Percentiles rank a stretch among this genome's conserved stretches.
Evolutionary conservation across 2,888 invertebrate species (phyloP).

Genomic region (Actias luna): DNA sequence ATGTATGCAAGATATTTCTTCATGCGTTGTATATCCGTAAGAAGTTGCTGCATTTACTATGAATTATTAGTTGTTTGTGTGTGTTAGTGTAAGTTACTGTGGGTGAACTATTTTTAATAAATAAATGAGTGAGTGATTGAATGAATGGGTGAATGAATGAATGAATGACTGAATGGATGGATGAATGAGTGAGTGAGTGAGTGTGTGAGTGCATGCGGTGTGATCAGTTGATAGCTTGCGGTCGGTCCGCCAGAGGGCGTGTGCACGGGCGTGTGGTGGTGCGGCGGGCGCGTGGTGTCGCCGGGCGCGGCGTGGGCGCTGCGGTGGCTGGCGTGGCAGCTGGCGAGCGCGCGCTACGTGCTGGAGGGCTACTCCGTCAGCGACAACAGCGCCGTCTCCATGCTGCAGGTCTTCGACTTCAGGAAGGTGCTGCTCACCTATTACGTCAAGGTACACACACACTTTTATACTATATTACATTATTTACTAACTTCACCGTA

Average conservation of each 20-base stretch:
- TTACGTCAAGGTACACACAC: conserved; percentile 92
- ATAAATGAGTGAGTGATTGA: no score
- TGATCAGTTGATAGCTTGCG: no score
- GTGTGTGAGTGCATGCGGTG: background rate
- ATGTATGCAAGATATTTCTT: no score
- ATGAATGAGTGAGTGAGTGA: background rate
- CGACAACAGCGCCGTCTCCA: conserved; percentile 97
- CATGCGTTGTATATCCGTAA: no score
- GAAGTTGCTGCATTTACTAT: no score
- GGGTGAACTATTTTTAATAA: no score
- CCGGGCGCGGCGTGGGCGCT: conserved; percentile 98
- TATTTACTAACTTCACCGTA: background rate
- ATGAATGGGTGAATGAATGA: no score
- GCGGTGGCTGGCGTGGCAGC: conserved; percentile 99
- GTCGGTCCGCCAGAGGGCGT: conserved; percentile 50
- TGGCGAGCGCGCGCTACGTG: conserved; percentile 97
- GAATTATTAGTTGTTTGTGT: no score
- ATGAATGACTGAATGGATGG: no score
- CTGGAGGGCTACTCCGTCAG: conserved; percentile 99
- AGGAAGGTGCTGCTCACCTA: conserved; percentile 98
- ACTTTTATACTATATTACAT: background rate
- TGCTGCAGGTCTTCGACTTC: conserved; percentile 98
- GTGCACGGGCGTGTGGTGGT: conserved; percentile 41
- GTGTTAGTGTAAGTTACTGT: no score
- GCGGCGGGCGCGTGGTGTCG: conserved; percentile 90